Evolutionary conservation across 1,140 invertebrate species (phyloP), one percentile per base, ranked within the genome.

Genomic region (Helicorthomorpha holstii): DNA sequence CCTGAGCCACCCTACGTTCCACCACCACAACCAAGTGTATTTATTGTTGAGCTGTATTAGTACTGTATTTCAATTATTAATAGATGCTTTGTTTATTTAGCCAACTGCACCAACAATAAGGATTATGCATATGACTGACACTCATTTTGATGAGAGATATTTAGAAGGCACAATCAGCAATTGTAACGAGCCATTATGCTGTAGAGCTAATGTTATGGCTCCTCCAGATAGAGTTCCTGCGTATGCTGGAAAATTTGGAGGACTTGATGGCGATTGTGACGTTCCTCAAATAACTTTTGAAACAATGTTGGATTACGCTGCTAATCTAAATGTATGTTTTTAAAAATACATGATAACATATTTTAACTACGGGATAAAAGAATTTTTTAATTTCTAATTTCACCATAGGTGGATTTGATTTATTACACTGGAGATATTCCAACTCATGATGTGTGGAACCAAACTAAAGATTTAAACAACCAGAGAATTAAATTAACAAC

Each of bases 391-490:
- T n/a, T 26, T 44, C 21, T 42, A 22, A n/a, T n/a, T n/a, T n/a
- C n/a, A n/a, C n/a, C n/a, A 3, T 43, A 64, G 63, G 64, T 68
- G 60, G 69, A 77, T 59, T 77, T 75, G 61, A 72, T 81, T 27
- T 61, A 77, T 26, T 77, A 75, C 71, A 80, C 78, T 3, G 79
- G 79, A 16, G 79, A 81, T 61, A 61, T 78, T 42, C 72, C 75
- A 16, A 68, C 78, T 34, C 79, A 81, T 59, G 73, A 78, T 63
- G 68, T 78, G n/a, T 81, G 79, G 79, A 74, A 73, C 49, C 75
- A 78, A 57, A 71, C 69, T 1, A 64, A 69, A 54, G 54, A 63
- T 12, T 68, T 69, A 46, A 75, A 75, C 55, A 38, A 71, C 1
- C 55, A 63, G 3, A 64, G 70, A 21, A 64, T 77, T 21, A 54